A percentile compares a stretch with the other conserved stretches of the same genome.
Conservation (phyloP, 1,140 invertebrate species). For the Aphis craccivora region DNA sequence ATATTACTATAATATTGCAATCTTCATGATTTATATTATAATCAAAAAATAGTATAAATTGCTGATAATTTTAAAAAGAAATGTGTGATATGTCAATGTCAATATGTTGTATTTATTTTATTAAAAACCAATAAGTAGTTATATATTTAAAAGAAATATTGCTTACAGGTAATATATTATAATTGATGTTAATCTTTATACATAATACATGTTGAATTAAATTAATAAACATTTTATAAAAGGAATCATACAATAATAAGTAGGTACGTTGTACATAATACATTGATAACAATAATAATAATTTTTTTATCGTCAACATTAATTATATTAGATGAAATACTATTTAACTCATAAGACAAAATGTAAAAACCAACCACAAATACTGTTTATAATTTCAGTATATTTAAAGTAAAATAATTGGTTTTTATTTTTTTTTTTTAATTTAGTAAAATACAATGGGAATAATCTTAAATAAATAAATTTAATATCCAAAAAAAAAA, state of each 20-base stretch:
- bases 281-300: not conserved
- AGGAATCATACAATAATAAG: not conserved
- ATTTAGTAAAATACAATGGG: not conserved
- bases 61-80: not conserved
- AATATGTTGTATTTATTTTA: no score
- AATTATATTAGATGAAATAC: slow-evolving; percentile 7
- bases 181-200: not conserved
- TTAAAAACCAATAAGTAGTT: not conserved
- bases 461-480: not conserved
- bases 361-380: not conserved
- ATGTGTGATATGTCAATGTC: not conserved
- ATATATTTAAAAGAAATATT: not conserved
- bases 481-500: not conserved
- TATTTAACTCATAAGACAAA: not conserved
- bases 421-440: not conserved
- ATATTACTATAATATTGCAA: no score
- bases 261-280: not conserved
- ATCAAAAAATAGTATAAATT: not conserved
- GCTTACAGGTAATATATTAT: not conserved
- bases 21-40: not conserved
- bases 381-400: not conserved
- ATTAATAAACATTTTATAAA: not conserved
- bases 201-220: not conserved
- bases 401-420: not conserved
- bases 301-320: not conserved